Evolutionary conservation across 2,888 invertebrate genomes (phyloP), one percentile per base, ranked within the genome.

Genomic region (Idaea biselata): DNA sequence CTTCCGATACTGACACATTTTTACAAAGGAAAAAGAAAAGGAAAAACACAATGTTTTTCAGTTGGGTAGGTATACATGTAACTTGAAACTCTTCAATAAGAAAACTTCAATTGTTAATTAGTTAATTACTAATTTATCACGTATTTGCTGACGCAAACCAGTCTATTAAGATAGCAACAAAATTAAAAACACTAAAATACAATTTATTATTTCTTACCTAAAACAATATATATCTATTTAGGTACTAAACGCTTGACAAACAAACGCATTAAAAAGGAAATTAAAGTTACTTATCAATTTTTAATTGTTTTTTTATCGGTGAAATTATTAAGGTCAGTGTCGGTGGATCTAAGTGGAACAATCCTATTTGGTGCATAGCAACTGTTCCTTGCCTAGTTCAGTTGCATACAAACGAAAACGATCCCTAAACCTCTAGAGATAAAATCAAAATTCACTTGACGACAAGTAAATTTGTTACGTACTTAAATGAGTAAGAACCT

Each of bases 391-490:
- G 44, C 44, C 44, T 44, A 44, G 44, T 44, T 44, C 44, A 44
- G 14, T 14, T 44, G 14, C 44, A 44, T 11, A 44, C 44, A 44
- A 44, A 44, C 44, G 11, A 44, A 14, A 44, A 44, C 44, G 14
- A 44, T 3, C 11, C 11, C 14, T 44, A 44, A 11, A 11, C 0
- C 0, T 0, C 0, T 0, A 44, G 14, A 8, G 0, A 5, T 70
- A 78, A 6, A 59, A 54, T 58, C 1, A 18, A 69, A 31, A 65
- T 44, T 8, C 11, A 44, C 14, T 44, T 44, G 44, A 44, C 44
- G 11, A 44, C 8, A 44, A 8, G 14, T 44, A 8, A 25, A 1
- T 44, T 5, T 14, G 14, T 11, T 44, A 8, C 44, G 11, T 44
- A 44, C 14, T 44, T 44, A 44, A 44, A 14, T 8, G 25, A 44